phyloP scores from a whole-genome alignment of 2,113 vertebrate genomes.

The Sialia sialis region DNA sequence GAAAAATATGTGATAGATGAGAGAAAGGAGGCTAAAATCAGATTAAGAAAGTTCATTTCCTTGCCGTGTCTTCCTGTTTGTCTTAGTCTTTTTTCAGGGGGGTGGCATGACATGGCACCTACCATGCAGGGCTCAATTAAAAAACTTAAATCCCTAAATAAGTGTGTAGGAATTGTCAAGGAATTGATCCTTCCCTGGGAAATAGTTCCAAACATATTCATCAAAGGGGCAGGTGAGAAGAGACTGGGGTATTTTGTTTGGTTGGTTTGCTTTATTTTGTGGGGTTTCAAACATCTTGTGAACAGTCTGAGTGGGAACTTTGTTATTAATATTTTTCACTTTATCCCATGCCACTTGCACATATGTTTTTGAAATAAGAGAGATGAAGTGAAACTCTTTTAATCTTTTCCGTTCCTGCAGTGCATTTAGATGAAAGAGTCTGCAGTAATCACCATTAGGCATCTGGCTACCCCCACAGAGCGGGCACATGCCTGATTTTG shows the following conservation, averaged over 20 bases:
- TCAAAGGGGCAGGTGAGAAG: slow-evolving; percentile 45
- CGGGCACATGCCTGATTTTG: neutral
- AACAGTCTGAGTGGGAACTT: neutral
- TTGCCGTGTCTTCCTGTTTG: neutral
- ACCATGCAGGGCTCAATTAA: neutral
- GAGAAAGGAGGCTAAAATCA: neutral
- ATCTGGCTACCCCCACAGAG: neutral
- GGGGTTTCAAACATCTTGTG: neutral
- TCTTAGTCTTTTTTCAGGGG: neutral
- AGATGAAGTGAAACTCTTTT: neutral
- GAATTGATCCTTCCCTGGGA: slow-evolving; percentile 52
- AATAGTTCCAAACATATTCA: slow-evolving; percentile 28
- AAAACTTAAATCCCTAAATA: slow-evolving; percentile 51
- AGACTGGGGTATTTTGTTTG: neutral
- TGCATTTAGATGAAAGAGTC: neutral
- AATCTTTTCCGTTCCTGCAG: neutral
- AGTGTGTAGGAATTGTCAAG: slow-evolving; percentile 29
- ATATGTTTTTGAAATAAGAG: neutral
- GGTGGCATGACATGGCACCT: neutral
- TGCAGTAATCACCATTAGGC: neutral
- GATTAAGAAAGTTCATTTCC: neutral
- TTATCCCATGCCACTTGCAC: neutral
- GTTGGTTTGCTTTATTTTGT: neutral
- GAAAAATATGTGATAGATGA: neutral
- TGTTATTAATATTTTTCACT: neutral